A percentile compares a stretch with the other conserved stretches of the same genome.
Evolutionary conservation across 37 sponge, comb jelly and placozoan species (phyloP).

Genomic region (Beroe forskalii): DNA sequence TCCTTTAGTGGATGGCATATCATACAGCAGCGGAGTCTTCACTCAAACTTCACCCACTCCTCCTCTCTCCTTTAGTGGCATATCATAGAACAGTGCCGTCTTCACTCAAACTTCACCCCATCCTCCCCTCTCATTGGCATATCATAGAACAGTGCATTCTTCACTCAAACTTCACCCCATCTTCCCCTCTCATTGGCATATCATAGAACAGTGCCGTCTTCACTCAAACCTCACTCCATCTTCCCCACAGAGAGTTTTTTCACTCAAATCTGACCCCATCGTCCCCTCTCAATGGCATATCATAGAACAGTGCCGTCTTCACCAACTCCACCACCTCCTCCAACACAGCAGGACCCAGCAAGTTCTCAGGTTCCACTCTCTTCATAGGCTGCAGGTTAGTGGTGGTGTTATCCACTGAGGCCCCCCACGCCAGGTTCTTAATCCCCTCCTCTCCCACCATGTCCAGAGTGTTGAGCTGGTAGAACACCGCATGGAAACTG

Average conservation of each 20-base stretch:
- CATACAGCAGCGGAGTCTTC: neutral
- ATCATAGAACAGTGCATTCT: neutral
- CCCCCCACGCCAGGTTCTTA: constrained; percentile 62
- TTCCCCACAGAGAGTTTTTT: neutral
- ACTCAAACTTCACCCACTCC: no score
- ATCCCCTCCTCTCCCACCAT: neutral
- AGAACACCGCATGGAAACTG: constrained; percentile 19
- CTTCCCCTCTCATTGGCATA: neutral
- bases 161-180: neutral
- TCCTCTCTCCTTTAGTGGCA: neutral
- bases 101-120: no score
- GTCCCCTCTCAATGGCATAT: neutral
- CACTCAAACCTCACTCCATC: no score
- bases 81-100: neutral
- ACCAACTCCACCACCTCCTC: constrained; percentile 10
- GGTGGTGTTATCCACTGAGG: neutral
- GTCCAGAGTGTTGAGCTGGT: constrained; percentile 62
- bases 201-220: neutral
- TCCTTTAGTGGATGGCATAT: neutral
- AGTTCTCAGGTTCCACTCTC: constrained; percentile 36
- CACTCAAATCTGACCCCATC: neutral
- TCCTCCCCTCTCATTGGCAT: no score
- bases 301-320: neutral
- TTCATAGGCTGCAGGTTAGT: constrained; percentile 10
- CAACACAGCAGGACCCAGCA: constrained; percentile 37